A percentile compares a stretch with the other conserved stretches of the same genome.
Evolutionary conservation across 1,140 invertebrate genomes (phyloP).

Genomic region (Drosophila pectinifera): DNA sequence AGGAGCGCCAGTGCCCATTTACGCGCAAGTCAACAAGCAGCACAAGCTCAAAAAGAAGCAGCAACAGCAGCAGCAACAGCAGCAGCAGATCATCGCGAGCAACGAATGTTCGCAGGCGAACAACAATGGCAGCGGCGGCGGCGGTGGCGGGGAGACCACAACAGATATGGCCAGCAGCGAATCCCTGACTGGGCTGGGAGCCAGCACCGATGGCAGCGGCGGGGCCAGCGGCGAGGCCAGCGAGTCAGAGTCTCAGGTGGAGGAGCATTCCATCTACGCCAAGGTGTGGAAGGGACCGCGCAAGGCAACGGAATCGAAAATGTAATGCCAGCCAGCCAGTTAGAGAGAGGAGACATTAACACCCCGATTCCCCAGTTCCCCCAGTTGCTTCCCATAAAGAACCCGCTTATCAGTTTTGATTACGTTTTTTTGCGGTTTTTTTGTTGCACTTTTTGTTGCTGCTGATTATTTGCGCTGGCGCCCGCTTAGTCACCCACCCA

Average conservation of each 20-base stretch:
- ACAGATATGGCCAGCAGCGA: conserved; percentile 26
- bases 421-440: conserved; percentile 5
- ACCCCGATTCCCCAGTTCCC: background rate
- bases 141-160: conserved; percentile 11
- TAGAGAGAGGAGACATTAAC: conserved; percentile 11
- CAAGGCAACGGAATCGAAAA: conserved; percentile 84
- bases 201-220: conserved; percentile 11
- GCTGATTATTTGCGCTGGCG: conserved; percentile 7
- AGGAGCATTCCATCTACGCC: conserved; percentile 82
- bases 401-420: conserved; percentile 7
- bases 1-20: conserved; percentile 61
- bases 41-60: conserved; percentile 78
- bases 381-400: background rate
- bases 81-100: conserved; percentile 26
- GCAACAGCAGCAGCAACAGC: conserved; percentile 17
- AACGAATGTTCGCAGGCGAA: conserved; percentile 5
- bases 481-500: background rate
- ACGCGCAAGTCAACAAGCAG: conserved; percentile 83
- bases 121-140: conserved; percentile 26
- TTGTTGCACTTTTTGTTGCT: background rate
- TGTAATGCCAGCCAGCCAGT: conserved; percentile 58
- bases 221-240: conserved; percentile 25
- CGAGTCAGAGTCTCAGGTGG: conserved; percentile 49
- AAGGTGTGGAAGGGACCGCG: conserved; percentile 85
- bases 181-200: conserved; percentile 16